Percentiles rank a stretch among this genome's conserved stretches.
phyloP scores from a whole-genome alignment of 1,140 invertebrate genomes.

The Limonius californicus region DNA sequence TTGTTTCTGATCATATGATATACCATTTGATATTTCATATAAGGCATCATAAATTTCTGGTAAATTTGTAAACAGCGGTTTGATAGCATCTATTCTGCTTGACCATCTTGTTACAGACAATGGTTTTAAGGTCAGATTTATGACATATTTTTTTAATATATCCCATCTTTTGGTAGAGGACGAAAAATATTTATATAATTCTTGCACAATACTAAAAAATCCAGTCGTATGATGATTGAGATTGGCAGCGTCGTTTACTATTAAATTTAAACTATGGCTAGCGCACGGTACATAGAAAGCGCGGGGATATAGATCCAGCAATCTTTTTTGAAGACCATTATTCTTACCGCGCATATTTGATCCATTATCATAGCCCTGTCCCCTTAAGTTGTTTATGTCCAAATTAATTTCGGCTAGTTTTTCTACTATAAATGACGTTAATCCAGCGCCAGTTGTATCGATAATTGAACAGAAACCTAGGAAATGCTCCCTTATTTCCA shows the following conservation, averaged over 20 bases:
- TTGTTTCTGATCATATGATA: constrained; percentile 11
- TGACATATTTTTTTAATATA: constrained; percentile 33
- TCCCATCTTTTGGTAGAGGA: constrained; percentile 36
- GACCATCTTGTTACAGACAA: constrained; percentile 38
- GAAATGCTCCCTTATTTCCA: neutral
- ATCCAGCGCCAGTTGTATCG: neutral
- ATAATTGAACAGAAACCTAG: neutral
- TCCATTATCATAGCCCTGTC: constrained; percentile 40
- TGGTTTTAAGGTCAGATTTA: constrained; percentile 37
- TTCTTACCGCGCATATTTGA: constrained; percentile 36
- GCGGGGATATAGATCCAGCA: constrained; percentile 19
- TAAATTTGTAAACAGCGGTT: constrained; percentile 23
- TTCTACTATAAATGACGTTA: neutral
- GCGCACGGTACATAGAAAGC: constrained; percentile 33
- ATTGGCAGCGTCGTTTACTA: constrained; percentile 29
- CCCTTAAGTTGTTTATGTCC: constrained; percentile 27
- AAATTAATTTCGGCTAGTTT: neutral
- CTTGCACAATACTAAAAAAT: constrained; percentile 35
- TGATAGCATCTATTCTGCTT: constrained; percentile 36
- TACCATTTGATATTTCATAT: constrained; percentile 20
- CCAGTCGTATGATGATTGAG: constrained; percentile 12
- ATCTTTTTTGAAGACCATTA: constrained; percentile 19
- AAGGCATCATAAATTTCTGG: constrained; percentile 27
- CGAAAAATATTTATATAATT: constrained; percentile 39
- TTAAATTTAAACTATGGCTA: constrained; percentile 30